Conservation (phyloP, 2,888 invertebrate species). For the Amblyjoppa fuscipennis region DNA sequence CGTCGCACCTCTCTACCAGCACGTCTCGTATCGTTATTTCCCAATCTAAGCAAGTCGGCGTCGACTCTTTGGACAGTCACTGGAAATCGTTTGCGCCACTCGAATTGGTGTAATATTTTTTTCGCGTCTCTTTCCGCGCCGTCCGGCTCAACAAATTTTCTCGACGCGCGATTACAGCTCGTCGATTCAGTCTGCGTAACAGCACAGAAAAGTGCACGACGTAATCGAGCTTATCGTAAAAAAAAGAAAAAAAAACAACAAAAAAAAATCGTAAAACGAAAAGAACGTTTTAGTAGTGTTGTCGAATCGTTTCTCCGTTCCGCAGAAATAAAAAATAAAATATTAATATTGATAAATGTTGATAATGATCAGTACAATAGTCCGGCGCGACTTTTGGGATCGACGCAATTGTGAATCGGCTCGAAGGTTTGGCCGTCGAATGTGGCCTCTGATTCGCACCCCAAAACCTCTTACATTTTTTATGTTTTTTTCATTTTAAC, state of each 20-base stretch:
- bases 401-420: conserved; percentile 29
- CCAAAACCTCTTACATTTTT: conserved; percentile 22
- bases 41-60: conserved; percentile 44
- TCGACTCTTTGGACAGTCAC: conserved; percentile 62
- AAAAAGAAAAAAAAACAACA: conserved; percentile 21
- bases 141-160: neutral
- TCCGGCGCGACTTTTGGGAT: conserved; percentile 32
- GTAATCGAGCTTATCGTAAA: conserved; percentile 35
- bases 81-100: conserved; percentile 34
- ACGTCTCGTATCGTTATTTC: conserved; percentile 1
- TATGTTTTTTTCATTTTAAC: conserved; percentile 6
- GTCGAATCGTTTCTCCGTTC: conserved; percentile 39
- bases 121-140: neutral
- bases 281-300: conserved; percentile 17
- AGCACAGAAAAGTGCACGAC: neutral
- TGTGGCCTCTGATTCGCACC: conserved; percentile 13
- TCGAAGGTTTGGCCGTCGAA: conserved; percentile 53
- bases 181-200: conserved; percentile 21
- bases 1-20: conserved; percentile 4
- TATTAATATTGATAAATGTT: conserved; percentile 33
- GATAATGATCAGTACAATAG: conserved; percentile 46
- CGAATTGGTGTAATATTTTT: conserved; percentile 3
- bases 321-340: conserved; percentile 38
- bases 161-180: conserved; percentile 15
- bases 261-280: conserved; percentile 3